Base-by-base conservation (phyloP, 1,140 invertebrate genomes). In the Neodiprion pinetum region DNA sequence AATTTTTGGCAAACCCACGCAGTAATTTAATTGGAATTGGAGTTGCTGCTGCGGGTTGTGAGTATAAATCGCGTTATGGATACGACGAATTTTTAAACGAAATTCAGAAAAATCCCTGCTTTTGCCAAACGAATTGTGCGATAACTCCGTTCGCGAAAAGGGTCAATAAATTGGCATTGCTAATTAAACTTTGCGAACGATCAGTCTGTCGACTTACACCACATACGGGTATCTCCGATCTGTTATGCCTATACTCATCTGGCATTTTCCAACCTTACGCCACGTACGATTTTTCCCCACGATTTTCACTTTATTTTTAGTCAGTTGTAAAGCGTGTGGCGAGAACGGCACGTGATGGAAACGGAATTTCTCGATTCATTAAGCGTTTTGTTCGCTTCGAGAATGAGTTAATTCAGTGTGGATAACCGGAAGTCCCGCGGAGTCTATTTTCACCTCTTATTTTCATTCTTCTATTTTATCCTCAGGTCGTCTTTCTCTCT, bases 331-430 rank as follows among this genome's bases (percentile, higher is more conserved):
- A 74, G 50, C 53, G 17, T 14, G 48, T 70, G 49, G 28, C 8
- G 21, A 48, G 50, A 47, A 50, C 76, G 78, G 28, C 28, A 40
- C 28, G 28, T 40, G 3, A 61, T 12, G 11, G 65, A 75, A 76
- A 77, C 73, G 75, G 74, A 82, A 83, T 84, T 83, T 84, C 74
- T 82, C 83, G 84, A 82, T 84, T 84, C 82, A 83, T 85, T 85
- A 81, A 82, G 75, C 78, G 76, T 78, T 79, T 80, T 80, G 78
- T 82, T 70, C 77, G 73, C 66, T 69, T 72, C 48, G 70, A 79
- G 75, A 80, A 80, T 75, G 78, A 78, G 78, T 85, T 81, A 84
- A 84, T 84, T 77, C 80, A 70, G 77, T 72, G 75, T 75, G 78
- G 79, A 81, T 82, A 82, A 82, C 74, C 80, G 80, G 79, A 80